Conservation (phyloP, 2,888 invertebrate species). For the Drosophila koepferae region DNA sequence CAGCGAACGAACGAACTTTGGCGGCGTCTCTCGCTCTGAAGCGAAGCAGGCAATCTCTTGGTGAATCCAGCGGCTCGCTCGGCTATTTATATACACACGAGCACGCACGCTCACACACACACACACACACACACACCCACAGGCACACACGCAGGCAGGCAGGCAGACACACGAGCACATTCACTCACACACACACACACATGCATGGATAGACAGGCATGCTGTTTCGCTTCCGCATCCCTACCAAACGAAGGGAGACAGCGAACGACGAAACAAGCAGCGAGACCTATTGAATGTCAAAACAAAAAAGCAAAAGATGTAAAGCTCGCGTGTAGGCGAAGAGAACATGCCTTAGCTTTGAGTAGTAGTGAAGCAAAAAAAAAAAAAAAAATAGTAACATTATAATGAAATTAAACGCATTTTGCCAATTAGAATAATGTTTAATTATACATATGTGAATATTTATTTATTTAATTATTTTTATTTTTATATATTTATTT, state of each 20-base stretch:
- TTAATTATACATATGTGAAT: too few species aligned
- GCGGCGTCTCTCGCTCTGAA: constrained; percentile 33
- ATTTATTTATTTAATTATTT: too few species aligned
- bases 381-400: not conserved
- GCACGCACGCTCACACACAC: constrained; percentile 19
- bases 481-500: too few species aligned
- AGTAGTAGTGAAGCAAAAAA: not conserved
- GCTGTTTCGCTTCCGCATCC: constrained; percentile 56
- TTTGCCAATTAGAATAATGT: too few species aligned
- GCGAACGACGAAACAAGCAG: constrained; percentile 18
- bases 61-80: constrained; percentile 57
- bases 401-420: too few species aligned
- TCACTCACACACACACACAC: constrained; percentile 17
- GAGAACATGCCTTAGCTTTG: constrained; percentile 23
- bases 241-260: constrained; percentile 25
- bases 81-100: constrained; percentile 73
- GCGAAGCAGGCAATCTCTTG: constrained; percentile 52
- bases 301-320: constrained; percentile 39
- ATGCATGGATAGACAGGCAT: constrained; percentile 3
- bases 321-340: not conserved
- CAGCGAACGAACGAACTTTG: constrained; percentile 24
- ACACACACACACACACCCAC: constrained; percentile 19
- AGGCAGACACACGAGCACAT: constrained; percentile 33
- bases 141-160: not conserved
- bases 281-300: constrained; percentile 69